Evolutionary conservation across 2,888 invertebrate genomes (phyloP), one percentile per base, ranked within the genome.

Genomic region (Hirtodrosophila cameraria): DNA sequence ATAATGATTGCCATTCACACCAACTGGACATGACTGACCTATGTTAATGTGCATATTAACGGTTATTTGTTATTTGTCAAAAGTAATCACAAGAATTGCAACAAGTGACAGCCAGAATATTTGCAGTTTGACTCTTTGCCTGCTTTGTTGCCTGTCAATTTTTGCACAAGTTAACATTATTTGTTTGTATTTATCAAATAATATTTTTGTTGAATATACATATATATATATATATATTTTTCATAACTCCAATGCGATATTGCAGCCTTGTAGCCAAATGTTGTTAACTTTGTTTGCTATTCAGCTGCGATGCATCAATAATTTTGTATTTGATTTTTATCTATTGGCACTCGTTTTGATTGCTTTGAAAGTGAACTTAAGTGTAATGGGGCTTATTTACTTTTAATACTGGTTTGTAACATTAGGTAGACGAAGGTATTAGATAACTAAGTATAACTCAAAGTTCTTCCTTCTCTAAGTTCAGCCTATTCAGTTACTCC

Each of bases 21-120:
- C 46, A 46, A 63, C 30, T 54, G 68, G 62, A 75, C 79, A 78
- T 71, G 64, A 49, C 66, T 79, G 78, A 78, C 78, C 79, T 79
- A 78, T 79, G 78, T 57, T 76, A 78, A 78, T 78, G 79, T 59
- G 53, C 63, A 62, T 63, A 78, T 74, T 74, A 71, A 73, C 76
- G 75, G 76, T 75, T 78, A 78, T 78, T 77, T 77, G 78, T 78
- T 78, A 78, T 77, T 77, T 77, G 77, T 77, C 78, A 75, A 64
- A n/a, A 69, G 54, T 57, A 72, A 67, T 67, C 75, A 73, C 35
- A 54, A 50, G 65, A 54, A 71, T 36, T 78, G 60, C 75, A 77
- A 35, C 63, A 66, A 70, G 52, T 73, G 77, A 77, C 77, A 72
- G 63, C 74, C 74, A 42, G 43, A 59, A 52, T 23, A 20, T 48